Evolutionary conservation across 2,888 invertebrate species (phyloP).

Genomic region (Listrodromus nycthemerus): DNA sequence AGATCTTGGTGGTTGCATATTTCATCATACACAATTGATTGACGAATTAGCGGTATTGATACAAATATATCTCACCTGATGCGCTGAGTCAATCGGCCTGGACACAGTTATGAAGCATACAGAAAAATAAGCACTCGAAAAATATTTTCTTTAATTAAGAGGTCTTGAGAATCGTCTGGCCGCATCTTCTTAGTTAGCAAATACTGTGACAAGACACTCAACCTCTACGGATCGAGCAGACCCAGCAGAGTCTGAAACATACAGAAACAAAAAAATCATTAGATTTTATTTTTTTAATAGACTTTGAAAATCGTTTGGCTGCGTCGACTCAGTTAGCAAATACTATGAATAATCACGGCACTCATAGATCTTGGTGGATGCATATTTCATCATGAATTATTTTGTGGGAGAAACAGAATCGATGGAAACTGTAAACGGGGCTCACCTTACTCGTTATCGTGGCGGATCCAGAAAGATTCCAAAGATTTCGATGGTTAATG

Average conservation of each 20-base stretch:
- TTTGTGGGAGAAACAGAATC: not conserved
- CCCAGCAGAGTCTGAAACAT: slow-evolving; percentile 26
- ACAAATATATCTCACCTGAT: slow-evolving; percentile 36
- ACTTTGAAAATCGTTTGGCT: too few species aligned
- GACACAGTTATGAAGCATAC: slow-evolving; percentile 21
- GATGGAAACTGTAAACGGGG: not conserved
- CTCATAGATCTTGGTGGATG: slow-evolving; percentile 74
- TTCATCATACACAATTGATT: slow-evolving; percentile 66
- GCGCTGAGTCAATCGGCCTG: not conserved
- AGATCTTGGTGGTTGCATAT: slow-evolving; percentile 72
- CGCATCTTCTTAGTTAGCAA: slow-evolving; percentile 68
- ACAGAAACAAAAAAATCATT: slow-evolving; percentile 21
- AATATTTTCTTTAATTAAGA: slow-evolving; percentile 7
- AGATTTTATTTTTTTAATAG: not conserved
- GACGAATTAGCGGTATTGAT: slow-evolving; percentile 57
- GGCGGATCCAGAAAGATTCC: not conserved
- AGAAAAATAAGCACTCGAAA: not conserved
- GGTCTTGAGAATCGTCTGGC: not conserved
- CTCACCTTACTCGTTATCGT: slow-evolving; percentile 29
- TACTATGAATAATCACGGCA: slow-evolving; percentile 73
- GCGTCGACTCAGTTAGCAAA: slow-evolving; percentile 73
- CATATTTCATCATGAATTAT: slow-evolving; percentile 69
- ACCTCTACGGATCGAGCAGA: too few species aligned
- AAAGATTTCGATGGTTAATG: not conserved
- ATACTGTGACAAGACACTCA: slow-evolving; percentile 53